Evolutionary conservation across 2,888 invertebrate genomes (phyloP), one percentile per base, ranked within the genome.

Genomic region (Esperia sulphurella): DNA sequence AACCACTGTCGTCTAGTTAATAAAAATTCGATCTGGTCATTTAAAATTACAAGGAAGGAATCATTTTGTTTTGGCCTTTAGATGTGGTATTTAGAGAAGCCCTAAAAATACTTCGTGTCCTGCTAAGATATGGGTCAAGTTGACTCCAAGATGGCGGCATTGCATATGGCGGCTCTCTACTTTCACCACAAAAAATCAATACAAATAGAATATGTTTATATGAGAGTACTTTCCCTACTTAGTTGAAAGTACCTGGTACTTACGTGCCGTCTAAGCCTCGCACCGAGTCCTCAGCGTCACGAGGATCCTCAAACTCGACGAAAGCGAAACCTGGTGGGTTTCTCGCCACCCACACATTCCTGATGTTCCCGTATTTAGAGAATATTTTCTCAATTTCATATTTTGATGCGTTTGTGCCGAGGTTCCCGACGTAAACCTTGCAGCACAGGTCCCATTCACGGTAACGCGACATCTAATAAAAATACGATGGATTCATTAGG

Each of bases 251-350:
- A 30, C 6, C 14, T 43, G 1, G 13, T 50, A 87, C 90, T 87
- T 64, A 90, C 90, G 90, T 90, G 72, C 96, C 96, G 81, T 96
- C 96, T 68, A 96, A 84, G 28, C 95, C 95, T 67, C 95, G 88
- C 10, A 95, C 95, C 30, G 96, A 93, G 79, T 97, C 96, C 79
- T 96, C 95, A 10, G 97, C 96, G 75, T 97, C 97, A 53, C 97
- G 88, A 12, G 95, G 93, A 70, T 97, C 97, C 85, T 97, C 96
- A 78, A 93, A 97, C 81, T 97, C 96, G 4, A 96, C 95, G 80
- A 97, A 97, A 0, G 96, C 96, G 83, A 97, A 96, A 13, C 96
- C 97, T 6, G 97, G 97, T 38, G 97, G 97, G 75, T 97, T 97
- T 67, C 97, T 91, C 0, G 97, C 97, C 45, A 98, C 97, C 97